Base-by-base conservation (phyloP, 2,888 invertebrate species). In the Tubulanus polymorphus region DNA sequence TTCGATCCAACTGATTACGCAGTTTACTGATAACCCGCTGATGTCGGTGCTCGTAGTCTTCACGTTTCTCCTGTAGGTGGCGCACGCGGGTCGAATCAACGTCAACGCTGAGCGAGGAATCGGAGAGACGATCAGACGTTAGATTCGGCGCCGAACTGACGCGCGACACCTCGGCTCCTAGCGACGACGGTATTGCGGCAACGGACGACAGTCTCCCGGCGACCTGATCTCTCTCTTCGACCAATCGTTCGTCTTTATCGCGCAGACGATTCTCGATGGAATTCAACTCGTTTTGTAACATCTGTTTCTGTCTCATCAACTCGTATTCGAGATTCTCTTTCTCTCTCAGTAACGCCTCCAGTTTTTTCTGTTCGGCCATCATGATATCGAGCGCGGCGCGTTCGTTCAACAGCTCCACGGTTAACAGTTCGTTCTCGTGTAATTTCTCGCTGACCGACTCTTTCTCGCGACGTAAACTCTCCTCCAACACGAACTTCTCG, bases 311-410 rank as follows among this genome's bases (percentile, higher is more conserved):
- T 41, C 63, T 62, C 69, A 69, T 67, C 18, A 73, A 57, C 51
- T 72, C 67, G 48, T 64, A 64, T 55, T 74, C 71, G 30, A 67
- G 68, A 46, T 63, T 35, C 45, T 72, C 70, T 53, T 72, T 72
- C 51, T 72, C 63, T 47, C 68, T 62, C 20, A 72, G 60, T 1
- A 68, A 55, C 46, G 72, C 70, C 51, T 74, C 73, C n/a, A 74
- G 56, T 29, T 65, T 64, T 35, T 64, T 60, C 52, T 72, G 68
- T 29, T 69, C 66, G 48, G 63, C 55, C 41, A 63, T 58, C 37
- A 66, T 64, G 53, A 64, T 63, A 27, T 70, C 70, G 5, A 72
- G 50, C 28, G 65, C 65, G 29, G 64, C 45, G 59, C 67, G 63
- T 28, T 64, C 63, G 20, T 67, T 65, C 29, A 55, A 52, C 28